Conservation (phyloP, 2,797 vertebrate species). For the Carcharodon carcharias region DNA sequence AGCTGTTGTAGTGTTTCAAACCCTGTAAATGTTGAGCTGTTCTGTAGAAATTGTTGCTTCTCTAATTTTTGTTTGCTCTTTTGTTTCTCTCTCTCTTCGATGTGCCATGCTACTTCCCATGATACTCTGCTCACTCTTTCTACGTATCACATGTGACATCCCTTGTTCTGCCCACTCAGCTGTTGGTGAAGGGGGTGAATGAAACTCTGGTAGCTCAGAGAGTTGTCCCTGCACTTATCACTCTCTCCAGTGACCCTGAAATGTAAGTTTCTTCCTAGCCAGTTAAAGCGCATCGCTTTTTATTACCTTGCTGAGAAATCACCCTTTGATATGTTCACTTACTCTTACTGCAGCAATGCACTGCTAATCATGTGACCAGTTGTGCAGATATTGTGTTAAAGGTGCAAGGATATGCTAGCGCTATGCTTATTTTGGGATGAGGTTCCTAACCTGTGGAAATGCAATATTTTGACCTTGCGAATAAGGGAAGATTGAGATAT, state of each 20-base stretch:
- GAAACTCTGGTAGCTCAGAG: slow-evolving; percentile 99
- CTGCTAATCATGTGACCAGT: not conserved
- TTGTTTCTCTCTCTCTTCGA: slow-evolving; percentile 65
- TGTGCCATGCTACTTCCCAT: slow-evolving; percentile 59
- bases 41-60: slow-evolving; percentile 65
- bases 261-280: slow-evolving; percentile 91
- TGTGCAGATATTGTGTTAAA: not conserved
- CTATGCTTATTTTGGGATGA: not conserved
- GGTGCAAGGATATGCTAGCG: not conserved
- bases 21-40: slow-evolving; percentile 54
- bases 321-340: slow-evolving; percentile 46
- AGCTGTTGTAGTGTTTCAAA: slow-evolving; percentile 8
- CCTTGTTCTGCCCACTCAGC: slow-evolving; percentile 89
- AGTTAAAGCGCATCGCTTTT: slow-evolving; percentile 62
- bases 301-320: slow-evolving; percentile 64
- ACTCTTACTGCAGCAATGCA: not conserved
- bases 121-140: slow-evolving; percentile 83
- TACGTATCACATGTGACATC: slow-evolving; percentile 82
- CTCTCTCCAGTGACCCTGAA: slow-evolving; percentile 99
- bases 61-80: slow-evolving; percentile 45
- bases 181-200: slow-evolving; percentile 99
- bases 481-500: too few species aligned
- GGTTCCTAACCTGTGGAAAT: not conserved
- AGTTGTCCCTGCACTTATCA: slow-evolving; percentile 99
- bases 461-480: not conserved